These are phyloP conservation scores for Acridotheres tristis DNA, from an alignment of 2,797 vertebrate genomes.

Conservation along the genomic window DNA sequence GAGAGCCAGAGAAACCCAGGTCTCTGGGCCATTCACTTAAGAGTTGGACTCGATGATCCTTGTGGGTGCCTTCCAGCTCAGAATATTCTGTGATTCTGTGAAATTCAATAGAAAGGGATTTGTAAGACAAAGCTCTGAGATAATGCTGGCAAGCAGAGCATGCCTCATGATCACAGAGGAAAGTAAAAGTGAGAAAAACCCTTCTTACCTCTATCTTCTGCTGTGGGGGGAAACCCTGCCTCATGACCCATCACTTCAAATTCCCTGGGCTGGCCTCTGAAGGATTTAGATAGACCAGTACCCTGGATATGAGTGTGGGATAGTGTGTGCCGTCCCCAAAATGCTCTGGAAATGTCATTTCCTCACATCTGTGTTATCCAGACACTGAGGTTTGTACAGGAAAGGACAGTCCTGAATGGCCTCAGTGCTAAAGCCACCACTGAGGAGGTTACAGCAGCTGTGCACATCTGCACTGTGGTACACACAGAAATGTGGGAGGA, in stretches of 20 bases:
- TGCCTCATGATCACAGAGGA: not conserved
- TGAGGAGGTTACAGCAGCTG: not conserved
- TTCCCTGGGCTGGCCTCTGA: not conserved
- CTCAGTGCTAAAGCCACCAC: not conserved
- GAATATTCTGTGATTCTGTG: not conserved
- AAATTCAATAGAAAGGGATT: not conserved
- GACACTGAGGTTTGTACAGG: not conserved
- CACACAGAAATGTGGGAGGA: not conserved
- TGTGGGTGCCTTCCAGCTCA: not conserved
- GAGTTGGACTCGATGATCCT: not conserved
- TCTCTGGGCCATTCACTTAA: not conserved
- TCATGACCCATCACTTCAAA: not conserved
- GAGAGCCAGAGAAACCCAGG: not conserved
- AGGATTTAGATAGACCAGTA: fast-evolving
- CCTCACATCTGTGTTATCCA: not conserved
- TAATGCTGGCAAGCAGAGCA: not conserved
- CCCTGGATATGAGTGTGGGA: not conserved
- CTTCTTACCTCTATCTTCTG: not conserved
- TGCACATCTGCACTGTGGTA: not conserved
- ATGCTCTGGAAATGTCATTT: not conserved
- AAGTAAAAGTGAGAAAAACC: not conserved
- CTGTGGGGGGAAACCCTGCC: not conserved
- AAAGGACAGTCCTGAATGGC: not conserved
- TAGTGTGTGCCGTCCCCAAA: not conserved
- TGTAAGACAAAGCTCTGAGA: not conserved